These are phyloP conservation scores for Zaprionus taronus DNA, from an alignment of 1,140 invertebrate species.

Conservation along the genomic window DNA sequence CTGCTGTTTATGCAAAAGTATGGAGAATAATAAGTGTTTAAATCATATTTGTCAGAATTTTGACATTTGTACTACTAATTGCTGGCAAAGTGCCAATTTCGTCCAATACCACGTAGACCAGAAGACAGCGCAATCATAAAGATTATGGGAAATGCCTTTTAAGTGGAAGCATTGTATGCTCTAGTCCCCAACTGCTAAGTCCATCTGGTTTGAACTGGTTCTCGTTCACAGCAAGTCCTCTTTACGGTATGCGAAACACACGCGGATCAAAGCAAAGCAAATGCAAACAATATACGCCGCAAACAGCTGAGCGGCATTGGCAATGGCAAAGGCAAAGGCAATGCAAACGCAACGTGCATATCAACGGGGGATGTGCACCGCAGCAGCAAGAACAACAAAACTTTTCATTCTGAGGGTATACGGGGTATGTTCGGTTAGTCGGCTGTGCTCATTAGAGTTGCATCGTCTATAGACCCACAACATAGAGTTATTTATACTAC, in stretches of 20 bases:
- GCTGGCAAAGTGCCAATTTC: conserved; percentile 33
- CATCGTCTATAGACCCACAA: background rate
- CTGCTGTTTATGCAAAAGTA: background rate
- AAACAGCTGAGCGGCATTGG: conserved; percentile 34
- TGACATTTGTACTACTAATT: conserved; percentile 15
- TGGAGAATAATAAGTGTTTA: conserved; percentile 3
- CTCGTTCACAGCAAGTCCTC: conserved; percentile 15
- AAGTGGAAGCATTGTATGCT: conserved; percentile 5
- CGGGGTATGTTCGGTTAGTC: background rate
- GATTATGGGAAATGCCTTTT: conserved; percentile 22
- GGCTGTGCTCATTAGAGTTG: background rate
- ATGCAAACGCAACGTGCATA: conserved; percentile 31
- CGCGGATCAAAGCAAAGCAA: conserved; percentile 30
- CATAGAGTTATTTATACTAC: too few relatives aligned
- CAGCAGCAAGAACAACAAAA: background rate
- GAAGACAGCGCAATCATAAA: conserved; percentile 5
- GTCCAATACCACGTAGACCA: background rate
- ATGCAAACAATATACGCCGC: conserved; percentile 26
- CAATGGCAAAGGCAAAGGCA: conserved; percentile 20
- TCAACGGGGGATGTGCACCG: conserved; percentile 13
- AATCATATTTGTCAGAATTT: conserved; percentile 26
- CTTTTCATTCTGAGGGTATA: background rate
- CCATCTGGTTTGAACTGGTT: conserved; percentile 29
- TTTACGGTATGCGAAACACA: conserved; percentile 43
- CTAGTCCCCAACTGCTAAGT: background rate